Evolutionary conservation across 1,140 invertebrate species (phyloP), one percentile per base, ranked within the genome.

Genomic region (Drosophila orena): DNA sequence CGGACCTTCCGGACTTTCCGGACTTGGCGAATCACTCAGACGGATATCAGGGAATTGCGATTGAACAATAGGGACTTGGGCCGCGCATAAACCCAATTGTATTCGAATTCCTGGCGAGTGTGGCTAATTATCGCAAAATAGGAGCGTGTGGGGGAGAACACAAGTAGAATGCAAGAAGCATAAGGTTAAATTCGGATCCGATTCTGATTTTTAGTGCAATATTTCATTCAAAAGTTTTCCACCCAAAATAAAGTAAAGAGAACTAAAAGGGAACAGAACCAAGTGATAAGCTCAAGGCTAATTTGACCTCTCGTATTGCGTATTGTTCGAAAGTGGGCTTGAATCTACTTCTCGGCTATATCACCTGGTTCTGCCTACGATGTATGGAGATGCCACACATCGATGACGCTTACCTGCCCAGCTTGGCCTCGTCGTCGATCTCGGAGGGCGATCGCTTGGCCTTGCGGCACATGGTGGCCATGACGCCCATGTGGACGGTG

Each of bases 361-460:
- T 20, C 8, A 14, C n/a, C 53, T 40, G 8, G 49, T 30, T 57
- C 30, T 27, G 35, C 38, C 14, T 12, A 14, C 7, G 24, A 14
- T 24, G 4, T 24, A 24, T 4, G 17, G 20, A 7, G 4, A 35
- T 34, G 10, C 10, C 15, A n/a, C 4, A 17, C 20, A 50, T 27
- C 2, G 22, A 54, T 52, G 10, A 2, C n/a, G 52, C 92, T 93
- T 94, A 97, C 96, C 96, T 97, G 94, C 96, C 96, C 38, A 97
- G 92, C 92, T 97, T 97, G 0, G 95, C 93, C 92, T 97, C 96
- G 27, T 97, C 96, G 57, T 97, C 96, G 72, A 92, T 86, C 34
- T 92, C 92, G 14, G 92, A 92, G 34, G 92, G 92, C 27, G 92
- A 92, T 43, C 92, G 83, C 69, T 93, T 94, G 15, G 90, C 84